Base-by-base conservation (phyloP, 30 jellyfish, hydroid and myxozoan species). In the Euphysa ruthae region DNA sequence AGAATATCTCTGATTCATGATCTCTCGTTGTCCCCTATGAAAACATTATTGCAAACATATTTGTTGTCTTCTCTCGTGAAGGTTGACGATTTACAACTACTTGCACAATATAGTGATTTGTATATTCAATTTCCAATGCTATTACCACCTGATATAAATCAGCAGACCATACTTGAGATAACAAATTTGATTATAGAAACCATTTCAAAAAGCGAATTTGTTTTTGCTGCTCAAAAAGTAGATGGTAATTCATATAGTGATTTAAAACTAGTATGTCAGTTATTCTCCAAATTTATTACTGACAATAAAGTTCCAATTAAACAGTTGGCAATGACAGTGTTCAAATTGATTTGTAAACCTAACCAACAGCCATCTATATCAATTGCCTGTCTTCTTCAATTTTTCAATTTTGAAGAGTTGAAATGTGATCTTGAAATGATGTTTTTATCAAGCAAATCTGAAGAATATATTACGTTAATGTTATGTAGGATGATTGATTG, bases 401-500 rank as follows among this genome's bases (percentile, higher is more conserved):
- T 51, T 14, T 68, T 68, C 18, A 49, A 68, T 20, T 52, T 68
- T 23, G 74, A 68, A 22, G 20, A 19, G 15, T 43, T 68, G 0
- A 32, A 8, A 20, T 22, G 13, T 18, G 73, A 27, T 49, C 46
- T 68, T 12, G 73, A 68, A 28, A 73, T 10, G n/a, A 25, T 68
- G 15, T 3, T 68, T 22, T 15, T 43, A 31, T 43, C 80, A 5
- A 10, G 25, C 16, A 26, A 15, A 12, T 43, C 80, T 0, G 50
- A 68, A 18, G 80, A 68, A 0, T n/a, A 43, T 3, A 29, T 68
- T 29, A 43, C 46, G 44, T 6, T 49, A 27, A 68, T 43, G 31
- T 51, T 49, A 20, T 16, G 73, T 25, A 72, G 52, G 10, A 44
- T 68, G 80, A 46, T 68, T 2, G 80, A 68, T 43, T 68, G 80